phyloP scores from a whole-genome alignment of 2,113 vertebrate species.

The Dicrurus megarhynchus region DNA sequence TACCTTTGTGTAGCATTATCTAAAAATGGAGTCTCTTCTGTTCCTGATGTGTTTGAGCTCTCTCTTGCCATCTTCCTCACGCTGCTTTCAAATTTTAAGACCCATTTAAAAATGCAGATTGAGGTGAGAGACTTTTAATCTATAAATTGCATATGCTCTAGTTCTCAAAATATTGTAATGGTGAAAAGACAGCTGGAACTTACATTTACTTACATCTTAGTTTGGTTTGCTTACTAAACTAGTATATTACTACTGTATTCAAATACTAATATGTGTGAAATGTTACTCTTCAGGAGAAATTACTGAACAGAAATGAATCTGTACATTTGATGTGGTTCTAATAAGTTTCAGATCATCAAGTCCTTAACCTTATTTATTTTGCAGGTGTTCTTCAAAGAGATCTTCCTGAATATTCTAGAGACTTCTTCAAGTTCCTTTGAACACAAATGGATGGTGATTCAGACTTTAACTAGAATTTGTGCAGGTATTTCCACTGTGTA shows the following conservation, averaged over 20 bases:
- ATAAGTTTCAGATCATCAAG: neutral
- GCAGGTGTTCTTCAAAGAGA: constrained; percentile 98
- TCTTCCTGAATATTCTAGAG: constrained; percentile 96
- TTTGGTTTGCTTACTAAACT: neutral
- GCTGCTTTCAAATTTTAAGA: constrained; percentile 95
- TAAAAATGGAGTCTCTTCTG: constrained; percentile 95
- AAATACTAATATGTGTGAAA: neutral
- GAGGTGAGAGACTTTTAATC: constrained; percentile 78
- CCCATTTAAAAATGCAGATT: constrained; percentile 98
- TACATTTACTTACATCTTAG: neutral
- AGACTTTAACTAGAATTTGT: constrained; percentile 96
- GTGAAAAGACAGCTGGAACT: neutral
- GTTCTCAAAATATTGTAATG: neutral
- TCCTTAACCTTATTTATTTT: neutral
- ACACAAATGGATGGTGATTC: constrained; percentile 99
- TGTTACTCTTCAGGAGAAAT: neutral
- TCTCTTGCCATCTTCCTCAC: constrained; percentile 97
- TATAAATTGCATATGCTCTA: neutral
- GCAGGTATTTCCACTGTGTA: constrained; percentile 80
- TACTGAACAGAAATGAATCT: neutral
- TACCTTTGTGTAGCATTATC: constrained; percentile 96
- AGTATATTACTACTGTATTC: neutral
- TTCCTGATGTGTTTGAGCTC: constrained; percentile 97
- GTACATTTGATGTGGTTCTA: neutral
- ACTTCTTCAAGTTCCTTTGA: constrained; percentile 97